Evolutionary conservation across 2,113 vertebrate genomes (phyloP).

Genomic region (Puma concolor): DNA sequence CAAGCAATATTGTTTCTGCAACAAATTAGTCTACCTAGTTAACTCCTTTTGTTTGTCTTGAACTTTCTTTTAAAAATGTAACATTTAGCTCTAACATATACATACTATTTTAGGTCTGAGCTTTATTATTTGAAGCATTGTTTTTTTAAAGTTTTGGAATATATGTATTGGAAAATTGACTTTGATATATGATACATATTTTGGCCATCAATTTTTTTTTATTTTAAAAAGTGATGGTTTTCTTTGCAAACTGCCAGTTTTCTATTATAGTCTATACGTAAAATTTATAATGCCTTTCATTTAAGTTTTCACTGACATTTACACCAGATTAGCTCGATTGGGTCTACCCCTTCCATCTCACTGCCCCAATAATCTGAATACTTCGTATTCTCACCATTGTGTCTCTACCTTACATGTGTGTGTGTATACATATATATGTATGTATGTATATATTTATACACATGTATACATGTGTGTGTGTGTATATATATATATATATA

Average conservation of each 20-base stretch:
- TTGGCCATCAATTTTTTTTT: not conserved
- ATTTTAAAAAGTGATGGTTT: not conserved
- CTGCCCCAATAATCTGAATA: not conserved
- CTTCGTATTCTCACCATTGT: not conserved
- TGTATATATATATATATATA: too few relatives aligned
- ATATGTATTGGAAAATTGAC: not conserved
- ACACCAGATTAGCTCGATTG: not conserved
- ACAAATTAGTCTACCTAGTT: not conserved
- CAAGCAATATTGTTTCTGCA: not conserved
- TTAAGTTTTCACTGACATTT: not conserved
- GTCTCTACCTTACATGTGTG: rapidly evolving
- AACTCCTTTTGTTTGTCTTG: not conserved
- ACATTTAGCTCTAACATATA: not conserved
- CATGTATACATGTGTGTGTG: too few relatives aligned
- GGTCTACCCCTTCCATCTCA: rapidly evolving
- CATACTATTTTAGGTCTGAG: too few relatives aligned
- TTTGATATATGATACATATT: not conserved
- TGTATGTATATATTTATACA: too few relatives aligned
- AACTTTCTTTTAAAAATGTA: not conserved
- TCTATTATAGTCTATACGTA: not conserved
- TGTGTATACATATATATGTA: not conserved
- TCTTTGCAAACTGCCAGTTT: not conserved
- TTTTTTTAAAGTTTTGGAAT: not conserved
- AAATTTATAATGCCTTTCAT: not conserved
- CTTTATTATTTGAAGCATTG: not conserved